phyloP scores from a whole-genome alignment of 1,140 invertebrate genomes.

The Aphaenogaster ashmeadi region DNA sequence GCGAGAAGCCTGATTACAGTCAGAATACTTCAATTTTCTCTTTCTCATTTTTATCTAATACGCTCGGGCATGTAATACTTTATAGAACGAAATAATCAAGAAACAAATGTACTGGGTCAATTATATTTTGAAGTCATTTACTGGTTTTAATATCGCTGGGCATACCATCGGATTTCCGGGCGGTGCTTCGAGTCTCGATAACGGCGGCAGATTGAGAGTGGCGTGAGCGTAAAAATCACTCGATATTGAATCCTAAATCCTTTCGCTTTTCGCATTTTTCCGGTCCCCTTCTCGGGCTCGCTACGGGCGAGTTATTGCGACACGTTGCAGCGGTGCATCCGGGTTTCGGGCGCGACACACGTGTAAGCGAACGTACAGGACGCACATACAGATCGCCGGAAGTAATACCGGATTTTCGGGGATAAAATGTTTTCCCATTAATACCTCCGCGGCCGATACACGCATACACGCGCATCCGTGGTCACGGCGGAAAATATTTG shows the following conservation, averaged over 20 bases:
- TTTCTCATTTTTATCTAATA: not conserved
- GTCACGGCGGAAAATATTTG: constrained; percentile 32
- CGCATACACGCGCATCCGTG: not conserved
- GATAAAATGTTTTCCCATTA: constrained; percentile 39
- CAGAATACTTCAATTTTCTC: not conserved
- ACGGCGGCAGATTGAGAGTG: constrained; percentile 18
- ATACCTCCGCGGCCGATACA: constrained; percentile 5
- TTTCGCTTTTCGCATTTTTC: constrained; percentile 42
- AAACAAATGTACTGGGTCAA: not conserved
- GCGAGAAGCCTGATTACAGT: not conserved
- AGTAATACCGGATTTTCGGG: constrained; percentile 39
- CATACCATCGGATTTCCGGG: constrained; percentile 10
- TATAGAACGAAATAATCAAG: not conserved
- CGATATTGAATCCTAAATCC: constrained; percentile 39
- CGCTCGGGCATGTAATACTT: not conserved
- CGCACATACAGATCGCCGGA: constrained; percentile 13
- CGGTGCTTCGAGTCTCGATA: constrained; percentile 14
- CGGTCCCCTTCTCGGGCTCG: not conserved
- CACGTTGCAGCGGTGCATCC: constrained; percentile 8
- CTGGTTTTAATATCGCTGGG: not conserved
- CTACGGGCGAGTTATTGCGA: constrained; percentile 21
- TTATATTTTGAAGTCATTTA: constrained; percentile 22
- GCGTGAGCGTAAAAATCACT: constrained; percentile 17
- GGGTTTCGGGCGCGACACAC: not conserved
- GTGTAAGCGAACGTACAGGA: constrained; percentile 23